A percentile compares a stretch with the other conserved stretches of the same genome.
Conservation (phyloP, 2,888 invertebrate species). For the Rotaria macrura region DNA sequence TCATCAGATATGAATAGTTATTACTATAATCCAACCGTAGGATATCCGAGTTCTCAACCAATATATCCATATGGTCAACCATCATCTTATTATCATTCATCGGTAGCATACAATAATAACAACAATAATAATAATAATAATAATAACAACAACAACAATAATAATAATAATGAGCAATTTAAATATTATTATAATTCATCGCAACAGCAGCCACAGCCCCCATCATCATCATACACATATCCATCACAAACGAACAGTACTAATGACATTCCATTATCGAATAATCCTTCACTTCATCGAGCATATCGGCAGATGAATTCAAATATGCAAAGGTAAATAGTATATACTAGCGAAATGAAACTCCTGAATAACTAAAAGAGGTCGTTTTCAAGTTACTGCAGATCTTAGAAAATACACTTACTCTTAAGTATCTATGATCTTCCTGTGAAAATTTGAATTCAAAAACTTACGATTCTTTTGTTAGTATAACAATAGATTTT, state of each 20-base stretch:
- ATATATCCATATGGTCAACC: not conserved
- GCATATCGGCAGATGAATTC: not conserved
- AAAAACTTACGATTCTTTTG: no score
- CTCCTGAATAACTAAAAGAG: no score
- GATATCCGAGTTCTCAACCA: not conserved
- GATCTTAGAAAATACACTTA: no score
- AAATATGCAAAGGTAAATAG: not conserved
- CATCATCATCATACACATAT: not conserved
- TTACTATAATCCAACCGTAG: not conserved
- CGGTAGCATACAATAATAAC: not conserved
- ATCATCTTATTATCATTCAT: not conserved
- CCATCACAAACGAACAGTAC: not conserved
- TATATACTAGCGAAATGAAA: no score
- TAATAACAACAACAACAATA: not conserved
- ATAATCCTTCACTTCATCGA: not conserved
- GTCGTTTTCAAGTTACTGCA: no score
- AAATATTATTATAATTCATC: not conserved
- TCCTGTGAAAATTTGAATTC: no score
- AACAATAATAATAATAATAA: not conserved
- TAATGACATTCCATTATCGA: not conserved
- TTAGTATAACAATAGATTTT: no score
- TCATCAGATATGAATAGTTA: not conserved
- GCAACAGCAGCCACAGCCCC: not conserved
- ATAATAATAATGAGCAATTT: not conserved
- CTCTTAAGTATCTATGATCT: no score